These are phyloP conservation scores for Ichneumon xanthorius DNA, from an alignment of 2,888 invertebrate genomes.

Conservation along the genomic window DNA sequence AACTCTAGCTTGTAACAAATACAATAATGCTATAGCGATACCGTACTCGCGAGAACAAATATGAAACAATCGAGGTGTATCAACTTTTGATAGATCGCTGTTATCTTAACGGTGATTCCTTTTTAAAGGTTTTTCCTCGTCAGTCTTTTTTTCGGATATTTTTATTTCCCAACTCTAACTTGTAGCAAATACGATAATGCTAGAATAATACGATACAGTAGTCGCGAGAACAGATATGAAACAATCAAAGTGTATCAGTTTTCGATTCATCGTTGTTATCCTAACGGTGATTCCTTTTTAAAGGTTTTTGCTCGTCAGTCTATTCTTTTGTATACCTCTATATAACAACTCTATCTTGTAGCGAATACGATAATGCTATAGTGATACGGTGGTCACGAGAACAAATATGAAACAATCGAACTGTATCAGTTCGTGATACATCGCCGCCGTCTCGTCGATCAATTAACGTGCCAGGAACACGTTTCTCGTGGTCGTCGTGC, in stretches of 20 bases:
- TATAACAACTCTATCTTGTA: not conserved
- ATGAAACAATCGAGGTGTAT: not conserved
- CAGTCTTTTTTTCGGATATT: too few species aligned
- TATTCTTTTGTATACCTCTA: not conserved
- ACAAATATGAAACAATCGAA: not conserved
- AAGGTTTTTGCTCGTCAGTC: too few species aligned
- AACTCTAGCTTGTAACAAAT: not conserved
- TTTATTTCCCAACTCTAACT: not conserved
- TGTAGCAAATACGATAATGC: not conserved
- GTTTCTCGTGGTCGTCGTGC: not conserved
- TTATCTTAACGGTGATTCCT: too few species aligned
- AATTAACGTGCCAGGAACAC: conserved; percentile 39
- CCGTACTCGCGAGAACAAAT: not conserved
- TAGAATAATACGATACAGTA: not conserved
- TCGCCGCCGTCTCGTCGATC: conserved; percentile 48
- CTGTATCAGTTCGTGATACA: not conserved
- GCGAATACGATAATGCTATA: not conserved
- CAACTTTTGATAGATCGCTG: too few species aligned
- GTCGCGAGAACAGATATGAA: not conserved
- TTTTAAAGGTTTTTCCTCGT: too few species aligned
- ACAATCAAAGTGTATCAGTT: not conserved
- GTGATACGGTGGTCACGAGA: not conserved
- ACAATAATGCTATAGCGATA: not conserved
- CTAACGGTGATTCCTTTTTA: too few species aligned
- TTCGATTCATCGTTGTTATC: not conserved